phyloP scores from a whole-genome alignment of 2,113 vertebrate genomes.

The human region DNA sequence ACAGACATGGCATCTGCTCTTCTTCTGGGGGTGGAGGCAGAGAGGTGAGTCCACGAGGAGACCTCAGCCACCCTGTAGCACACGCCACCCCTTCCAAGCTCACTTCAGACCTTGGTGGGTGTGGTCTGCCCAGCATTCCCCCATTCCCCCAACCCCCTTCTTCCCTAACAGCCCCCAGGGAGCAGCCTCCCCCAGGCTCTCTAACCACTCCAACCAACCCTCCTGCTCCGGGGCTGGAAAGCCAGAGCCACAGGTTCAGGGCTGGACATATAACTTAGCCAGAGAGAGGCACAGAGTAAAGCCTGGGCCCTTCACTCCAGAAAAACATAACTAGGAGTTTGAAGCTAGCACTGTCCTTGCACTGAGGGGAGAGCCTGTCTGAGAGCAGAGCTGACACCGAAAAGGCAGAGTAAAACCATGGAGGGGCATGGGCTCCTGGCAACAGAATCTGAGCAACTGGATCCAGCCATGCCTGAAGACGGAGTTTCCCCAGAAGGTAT shows the following conservation, averaged over 20 bases:
- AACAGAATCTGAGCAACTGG: neutral
- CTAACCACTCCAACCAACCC: neutral
- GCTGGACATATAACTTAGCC: neutral
- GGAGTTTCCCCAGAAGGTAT: neutral
- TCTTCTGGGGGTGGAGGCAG: neutral
- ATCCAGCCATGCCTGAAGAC: neutral
- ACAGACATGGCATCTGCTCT: no score
- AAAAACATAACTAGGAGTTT: neutral
- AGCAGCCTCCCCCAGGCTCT: neutral
- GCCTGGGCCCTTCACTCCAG: neutral
- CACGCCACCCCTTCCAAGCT: neutral
- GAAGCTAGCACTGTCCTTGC: neutral
- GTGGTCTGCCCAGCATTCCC: neutral
- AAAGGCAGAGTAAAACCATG: neutral
- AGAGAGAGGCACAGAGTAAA: neutral
- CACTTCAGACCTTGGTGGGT: neutral
- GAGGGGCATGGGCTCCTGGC: neutral
- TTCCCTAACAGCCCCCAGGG: neutral
- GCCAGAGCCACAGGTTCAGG: neutral
- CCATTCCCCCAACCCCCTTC: neutral
- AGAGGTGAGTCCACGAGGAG: neutral
- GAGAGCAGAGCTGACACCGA: no score
- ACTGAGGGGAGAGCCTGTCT: neutral
- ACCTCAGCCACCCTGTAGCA: neutral
- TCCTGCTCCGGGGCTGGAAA: neutral